A percentile compares a stretch with the other conserved stretches of the same genome.
phyloP scores from a whole-genome alignment of 2,113 vertebrate species.

The Sander vitreus region DNA sequence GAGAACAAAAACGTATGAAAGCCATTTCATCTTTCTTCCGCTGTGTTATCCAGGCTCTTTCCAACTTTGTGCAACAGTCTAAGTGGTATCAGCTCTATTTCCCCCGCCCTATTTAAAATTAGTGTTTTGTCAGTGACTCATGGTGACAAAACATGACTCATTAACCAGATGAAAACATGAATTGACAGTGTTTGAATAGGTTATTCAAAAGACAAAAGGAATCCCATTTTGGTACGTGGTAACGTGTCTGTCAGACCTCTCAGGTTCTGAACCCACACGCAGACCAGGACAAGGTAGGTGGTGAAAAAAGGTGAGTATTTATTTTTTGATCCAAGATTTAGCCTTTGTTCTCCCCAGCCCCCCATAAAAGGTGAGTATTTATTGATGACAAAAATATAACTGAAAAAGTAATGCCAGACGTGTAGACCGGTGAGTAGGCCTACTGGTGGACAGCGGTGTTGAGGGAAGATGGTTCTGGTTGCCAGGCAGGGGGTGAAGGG shows the following conservation, averaged over 20 bases:
- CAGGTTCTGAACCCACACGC: no score
- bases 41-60: not conserved
- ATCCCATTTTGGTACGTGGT: not conserved
- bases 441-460: no score
- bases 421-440: no score
- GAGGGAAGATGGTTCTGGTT: no score
- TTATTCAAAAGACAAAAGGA: not conserved
- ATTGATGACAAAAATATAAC: no score
- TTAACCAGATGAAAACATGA: not conserved
- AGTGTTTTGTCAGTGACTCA: not conserved
- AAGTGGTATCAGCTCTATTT: not conserved
- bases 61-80: not conserved
- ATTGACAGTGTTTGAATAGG: not conserved
- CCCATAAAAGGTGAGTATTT: no score
- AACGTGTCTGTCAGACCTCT: not conserved
- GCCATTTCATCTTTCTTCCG: slow-evolving; percentile 7
- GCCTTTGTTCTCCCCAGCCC: no score
- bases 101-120: not conserved
- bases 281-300: no score
- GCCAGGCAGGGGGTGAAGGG: no score
- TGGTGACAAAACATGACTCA: not conserved
- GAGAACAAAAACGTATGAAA: not conserved
- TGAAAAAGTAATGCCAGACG: no score
- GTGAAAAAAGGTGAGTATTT: no score
- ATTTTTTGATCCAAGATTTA: no score